Percentiles rank a stretch among this genome's conserved stretches.
phyloP scores from a whole-genome alignment of 2,888 invertebrate genomes.

The Escarpia spicata region DNA sequence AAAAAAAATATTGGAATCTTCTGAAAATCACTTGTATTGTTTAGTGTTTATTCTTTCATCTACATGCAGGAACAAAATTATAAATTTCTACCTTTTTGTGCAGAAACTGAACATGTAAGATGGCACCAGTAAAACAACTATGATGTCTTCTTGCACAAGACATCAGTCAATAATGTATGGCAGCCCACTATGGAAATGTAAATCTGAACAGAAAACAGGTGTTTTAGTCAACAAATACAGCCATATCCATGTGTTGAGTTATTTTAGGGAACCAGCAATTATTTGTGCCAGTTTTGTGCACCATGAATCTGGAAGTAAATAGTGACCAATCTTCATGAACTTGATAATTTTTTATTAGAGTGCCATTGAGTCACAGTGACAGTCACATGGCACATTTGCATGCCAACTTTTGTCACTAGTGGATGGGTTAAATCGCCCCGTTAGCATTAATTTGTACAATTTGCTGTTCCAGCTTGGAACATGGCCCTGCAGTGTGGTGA shows the following conservation, averaged over 20 bases:
- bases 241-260: background rate
- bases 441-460: background rate
- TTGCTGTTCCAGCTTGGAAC: conserved; percentile 57
- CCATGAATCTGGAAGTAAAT: too few relatives aligned
- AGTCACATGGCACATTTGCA: background rate
- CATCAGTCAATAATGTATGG: background rate
- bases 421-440: background rate
- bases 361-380: too few relatives aligned
- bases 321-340: too few relatives aligned
- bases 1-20: too few relatives aligned
- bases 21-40: background rate
- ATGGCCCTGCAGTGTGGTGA: conserved; percentile 57
- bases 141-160: background rate
- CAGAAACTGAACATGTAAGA: background rate
- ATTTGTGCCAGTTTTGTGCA: too few relatives aligned
- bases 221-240: too few relatives aligned
- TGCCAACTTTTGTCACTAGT: background rate
- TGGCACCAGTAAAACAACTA: background rate
- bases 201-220: too few relatives aligned
- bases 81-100: background rate
- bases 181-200: too few relatives aligned
- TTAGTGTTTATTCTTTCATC: background rate
- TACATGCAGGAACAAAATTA: background rate
- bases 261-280: background rate
- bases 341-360: too few relatives aligned